Conservation (phyloP, 2,113 vertebrate genomes). For the Rhabdornis inornatus region DNA sequence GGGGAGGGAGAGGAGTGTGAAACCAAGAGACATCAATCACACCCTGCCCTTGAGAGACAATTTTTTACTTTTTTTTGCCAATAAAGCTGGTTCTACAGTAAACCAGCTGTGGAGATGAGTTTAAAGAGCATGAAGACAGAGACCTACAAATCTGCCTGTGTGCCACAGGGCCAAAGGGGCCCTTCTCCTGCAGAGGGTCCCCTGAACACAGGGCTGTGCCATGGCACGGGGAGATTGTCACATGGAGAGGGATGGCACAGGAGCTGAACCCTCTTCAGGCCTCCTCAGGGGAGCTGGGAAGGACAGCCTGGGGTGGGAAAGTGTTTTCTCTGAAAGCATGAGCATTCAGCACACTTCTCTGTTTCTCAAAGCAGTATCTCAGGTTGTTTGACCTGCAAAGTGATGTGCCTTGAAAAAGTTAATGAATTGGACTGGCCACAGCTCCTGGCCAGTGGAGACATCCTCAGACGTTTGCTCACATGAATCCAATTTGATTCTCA, state of each 20-base stretch:
- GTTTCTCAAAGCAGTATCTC: background rate
- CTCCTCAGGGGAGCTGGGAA: background rate
- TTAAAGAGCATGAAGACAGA: background rate
- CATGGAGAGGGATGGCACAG: background rate
- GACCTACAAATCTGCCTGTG: slow-evolving; percentile 4
- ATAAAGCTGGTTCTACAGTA: background rate
- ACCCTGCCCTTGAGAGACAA: background rate
- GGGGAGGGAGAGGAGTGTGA: background rate
- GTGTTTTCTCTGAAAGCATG: background rate
- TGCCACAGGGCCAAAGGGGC: background rate
- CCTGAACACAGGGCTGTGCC: background rate
- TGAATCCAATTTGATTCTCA: background rate
- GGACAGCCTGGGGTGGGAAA: background rate
- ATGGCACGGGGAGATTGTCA: background rate
- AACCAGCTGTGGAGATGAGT: background rate
- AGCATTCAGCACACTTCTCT: background rate
- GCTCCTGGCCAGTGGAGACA: background rate
- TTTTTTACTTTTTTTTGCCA: background rate
- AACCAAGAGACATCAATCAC: background rate
- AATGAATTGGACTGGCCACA: background rate
- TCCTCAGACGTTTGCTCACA: background rate
- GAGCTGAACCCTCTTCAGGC: background rate
- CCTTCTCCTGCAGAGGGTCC: background rate
- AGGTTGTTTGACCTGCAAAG: background rate
- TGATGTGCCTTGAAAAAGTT: background rate